Evolutionary conservation across 1,140 invertebrate species (phyloP), one percentile per base, ranked within the genome.

Genomic region (Atta colombica): DNA sequence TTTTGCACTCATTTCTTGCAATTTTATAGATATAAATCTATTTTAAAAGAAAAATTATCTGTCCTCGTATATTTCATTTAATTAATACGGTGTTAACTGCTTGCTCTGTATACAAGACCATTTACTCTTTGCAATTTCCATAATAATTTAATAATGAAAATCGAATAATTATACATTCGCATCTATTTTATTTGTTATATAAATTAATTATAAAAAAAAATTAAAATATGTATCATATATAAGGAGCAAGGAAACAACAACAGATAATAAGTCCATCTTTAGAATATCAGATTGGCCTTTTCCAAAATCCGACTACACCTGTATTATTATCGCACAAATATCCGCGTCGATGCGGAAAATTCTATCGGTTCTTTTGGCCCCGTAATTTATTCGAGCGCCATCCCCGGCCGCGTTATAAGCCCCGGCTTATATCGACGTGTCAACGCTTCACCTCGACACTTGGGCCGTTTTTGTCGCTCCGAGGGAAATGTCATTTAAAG

Each of bases 401-500:
- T 61, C 69, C 80, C 55, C 55, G 80, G 45, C 39, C 58, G 80
- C 80, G 80, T 74, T 74, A 75, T 84, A 84, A 84, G 80, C 80
- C 80, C 80, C 55, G 75, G 74, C 74, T 78, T 77, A 78, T 65
- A 63, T 74, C 66, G 72, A 60, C 86, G 80, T 80, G 81, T 75
- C 87, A 74, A 78, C 68, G 88, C 87, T 85, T 86, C 66, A 80
- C 82, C 58, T 69, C 74, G 71, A 84, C 86, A 85, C 86, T 84
- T 77, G 84, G 66, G 31, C 61, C 81, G 82, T 88, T 85, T 88
- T 87, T 75, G 88, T 88, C 63, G 87, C 87, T 90, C 35, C 71
- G 58, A 65, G 77, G 82, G 88, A 86, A 82, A 84, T 77, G 87
- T 86, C 86, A 80, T 89, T 89, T 89, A 88, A 89, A 88, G 88